phyloP scores from a whole-genome alignment of 2,888 invertebrate genomes.

The Orchestes rusci region DNA sequence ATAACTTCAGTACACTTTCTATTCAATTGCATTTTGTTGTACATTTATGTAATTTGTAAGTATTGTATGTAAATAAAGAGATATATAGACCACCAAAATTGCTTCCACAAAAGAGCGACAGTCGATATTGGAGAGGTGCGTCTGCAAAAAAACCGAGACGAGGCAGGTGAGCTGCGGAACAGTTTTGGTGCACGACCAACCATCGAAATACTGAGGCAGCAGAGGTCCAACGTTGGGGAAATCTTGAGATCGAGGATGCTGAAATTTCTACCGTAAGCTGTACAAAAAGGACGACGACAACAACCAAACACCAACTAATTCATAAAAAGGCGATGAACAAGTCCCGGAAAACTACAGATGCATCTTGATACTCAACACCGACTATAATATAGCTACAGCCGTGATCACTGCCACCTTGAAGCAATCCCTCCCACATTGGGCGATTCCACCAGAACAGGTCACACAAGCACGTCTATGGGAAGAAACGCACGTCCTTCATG shows the following conservation, averaged over 20 bases:
- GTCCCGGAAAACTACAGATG: conserved; percentile 16
- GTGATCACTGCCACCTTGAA: conserved; percentile 23
- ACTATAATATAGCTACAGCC: conserved; percentile 29
- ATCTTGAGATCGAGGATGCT: background rate
- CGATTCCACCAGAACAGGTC: conserved; percentile 23
- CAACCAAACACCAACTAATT: background rate
- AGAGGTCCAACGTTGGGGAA: too few species aligned
- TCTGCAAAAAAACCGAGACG: background rate
- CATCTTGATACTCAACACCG: too few species aligned
- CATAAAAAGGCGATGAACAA: conserved; percentile 6
- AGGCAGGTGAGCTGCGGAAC: background rate
- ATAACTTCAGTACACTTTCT: too few species aligned
- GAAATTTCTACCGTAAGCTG: background rate
- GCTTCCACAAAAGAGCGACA: too few species aligned
- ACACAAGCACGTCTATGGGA: conserved; percentile 27
- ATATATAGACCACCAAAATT: too few species aligned
- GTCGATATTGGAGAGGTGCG: background rate
- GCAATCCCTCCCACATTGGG: too few species aligned
- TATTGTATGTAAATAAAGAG: too few species aligned
- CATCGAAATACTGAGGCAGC: too few species aligned
- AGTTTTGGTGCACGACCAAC: too few species aligned
- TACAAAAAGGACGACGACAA: background rate
- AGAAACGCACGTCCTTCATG: conserved; percentile 5
- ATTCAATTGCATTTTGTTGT: too few species aligned
- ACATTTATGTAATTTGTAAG: too few species aligned